Evolutionary conservation across 2,797 vertebrate genomes (phyloP), one percentile per base, ranked within the genome.

Genomic region (Coregonus sp.): DNA sequence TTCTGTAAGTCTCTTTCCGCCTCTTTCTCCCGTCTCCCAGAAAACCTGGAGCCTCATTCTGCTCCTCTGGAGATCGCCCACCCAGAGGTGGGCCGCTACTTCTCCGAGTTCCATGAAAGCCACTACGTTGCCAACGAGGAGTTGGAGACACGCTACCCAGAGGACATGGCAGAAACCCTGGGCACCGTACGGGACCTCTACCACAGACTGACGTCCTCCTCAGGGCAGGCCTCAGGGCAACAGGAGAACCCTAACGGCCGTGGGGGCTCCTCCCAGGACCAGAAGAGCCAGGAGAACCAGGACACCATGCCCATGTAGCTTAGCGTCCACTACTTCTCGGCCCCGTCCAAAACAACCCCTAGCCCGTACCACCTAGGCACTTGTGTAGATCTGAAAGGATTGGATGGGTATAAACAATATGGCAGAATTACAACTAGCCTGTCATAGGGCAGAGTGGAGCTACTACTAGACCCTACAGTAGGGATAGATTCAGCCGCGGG

Each of bases 71-170:
- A 98, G 92, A 98, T 99, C 80, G 94, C 94, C 2, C 98, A 99
- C 91, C 96, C 96, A 0, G 97, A 99, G 77, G 96, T 99, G 0
- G 96, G 96, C 3, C 97, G 97, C 81, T 99, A 99, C 81, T 99
- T 99, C 86, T 95, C 95, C 0, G 97, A 98, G 91, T 99, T 98
- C 69, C 89, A 94, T 0, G 93, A 95, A 82, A 86, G 91, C 0
- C 94, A 98, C 93, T 99, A 99, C 74, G 75, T 96, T 72, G 94
- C 96, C 66, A 99, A 99, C 0, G 93, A 96, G 0, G 97, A 99
- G 89, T 94, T 99, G 29, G 95, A 96, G 82, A 86, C 94, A 0
- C 96, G 96, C 0, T 99, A 98, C 86, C 97, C 97, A 0, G 96
- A 99, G 85, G 98, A 99, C 84, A 47, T 90, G 87, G 89, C 84